Evolutionary conservation across 1,140 invertebrate genomes (phyloP).

Genomic region (Zaprionus inermis): DNA sequence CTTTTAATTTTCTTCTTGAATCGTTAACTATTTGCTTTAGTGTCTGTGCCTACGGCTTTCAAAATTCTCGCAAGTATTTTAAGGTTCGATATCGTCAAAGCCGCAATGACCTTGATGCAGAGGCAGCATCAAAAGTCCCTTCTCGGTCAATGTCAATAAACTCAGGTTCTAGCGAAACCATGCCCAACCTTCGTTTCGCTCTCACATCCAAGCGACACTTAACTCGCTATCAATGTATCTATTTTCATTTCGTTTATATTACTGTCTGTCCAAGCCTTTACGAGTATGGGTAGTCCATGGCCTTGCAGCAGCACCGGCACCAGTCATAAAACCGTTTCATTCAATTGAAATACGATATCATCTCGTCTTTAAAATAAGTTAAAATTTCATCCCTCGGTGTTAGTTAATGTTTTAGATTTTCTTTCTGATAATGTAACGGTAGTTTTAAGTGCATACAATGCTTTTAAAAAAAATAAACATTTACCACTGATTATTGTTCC

Average conservation of each 20-base stretch:
- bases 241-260: constrained; percentile 74
- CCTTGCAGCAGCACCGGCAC: constrained; percentile 8
- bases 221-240: constrained; percentile 76
- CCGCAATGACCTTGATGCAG: constrained; percentile 56
- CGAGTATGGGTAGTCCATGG: constrained; percentile 9
- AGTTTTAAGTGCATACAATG: background rate
- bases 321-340: constrained; percentile 61
- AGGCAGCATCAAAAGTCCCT: constrained; percentile 35
- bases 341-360: constrained; percentile 69
- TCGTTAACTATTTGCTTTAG: constrained; percentile 28
- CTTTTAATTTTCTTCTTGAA: constrained; percentile 64
- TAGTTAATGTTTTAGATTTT: background rate
- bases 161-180: constrained; percentile 63
- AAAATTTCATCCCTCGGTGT: constrained; percentile 1
- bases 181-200: constrained; percentile 8
- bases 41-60: constrained; percentile 17
- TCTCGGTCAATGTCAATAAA: constrained; percentile 66
- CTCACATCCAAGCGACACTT: constrained; percentile 51
- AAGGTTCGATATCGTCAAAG: constrained; percentile 6
- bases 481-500: too few species aligned
- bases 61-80: constrained; percentile 51
- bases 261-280: constrained; percentile 40
- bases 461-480: background rate
- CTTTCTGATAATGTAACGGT: background rate
- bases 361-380: constrained; percentile 47